Evolutionary conservation across 1,140 invertebrate species (phyloP), one percentile per base, ranked within the genome.

Genomic region (Anadara kagoshimensis): DNA sequence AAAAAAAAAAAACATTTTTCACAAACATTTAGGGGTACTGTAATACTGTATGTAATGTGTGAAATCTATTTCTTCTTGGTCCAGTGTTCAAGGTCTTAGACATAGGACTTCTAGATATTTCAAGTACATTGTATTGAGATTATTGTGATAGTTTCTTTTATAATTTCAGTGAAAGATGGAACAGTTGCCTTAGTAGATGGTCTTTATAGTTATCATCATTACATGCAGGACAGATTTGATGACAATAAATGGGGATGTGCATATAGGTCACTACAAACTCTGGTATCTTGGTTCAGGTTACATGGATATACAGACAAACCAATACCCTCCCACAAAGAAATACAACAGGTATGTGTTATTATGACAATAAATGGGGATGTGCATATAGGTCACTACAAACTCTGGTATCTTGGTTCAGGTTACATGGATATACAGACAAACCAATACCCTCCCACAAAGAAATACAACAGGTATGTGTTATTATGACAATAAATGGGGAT

Each of bases 161-260:
- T 56, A 24, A 18, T 43, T 78, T 45, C 81, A 90, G 89, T 90
- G 12, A 83, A 83, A 83, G 90, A 86, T 76, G 92, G 92, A 20
- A 90, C 91, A 76, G 79, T 92, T 22, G 91, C 91, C 67, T 69
- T 95, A 41, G 95, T 99, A 2, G 90, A 93, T 74, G 98, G 98
- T 4, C 91, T 92, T 65, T 99, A 99, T 88, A 91, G 92, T 1
- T 99, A 99, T 90, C 94, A 97, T 89, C 98, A 99, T 88, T 99
- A 99, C 84, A 95, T 97, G 93, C 98, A 99, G 91, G 94, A 99
- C 85, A 91, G 93, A 79, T 94, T 98, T 85, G 94, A 99, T 89
- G 98, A 99, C 86, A 94, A 95, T 89, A 97, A 97, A 36, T 99
- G 98, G 98, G 98, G 98, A 18, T 99, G 98, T 92, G 98, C 98